These are phyloP conservation scores for Orientallactaga sibirica DNA, from an alignment of 2,797 vertebrate genomes.

Conservation along the genomic window DNA sequence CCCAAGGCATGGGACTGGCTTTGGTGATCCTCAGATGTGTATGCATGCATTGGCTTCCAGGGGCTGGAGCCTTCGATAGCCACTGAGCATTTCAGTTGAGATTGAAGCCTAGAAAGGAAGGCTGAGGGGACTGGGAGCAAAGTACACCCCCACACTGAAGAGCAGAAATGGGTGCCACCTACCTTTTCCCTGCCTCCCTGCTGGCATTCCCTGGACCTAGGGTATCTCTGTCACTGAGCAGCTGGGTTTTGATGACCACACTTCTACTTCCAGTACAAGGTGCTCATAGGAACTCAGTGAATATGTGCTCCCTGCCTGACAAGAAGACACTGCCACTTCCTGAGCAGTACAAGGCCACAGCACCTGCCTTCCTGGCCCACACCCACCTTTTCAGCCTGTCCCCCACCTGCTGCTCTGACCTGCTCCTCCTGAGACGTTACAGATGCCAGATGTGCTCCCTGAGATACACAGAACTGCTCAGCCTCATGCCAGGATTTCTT, in stretches of 20 bases:
- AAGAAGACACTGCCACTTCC: fast-evolving
- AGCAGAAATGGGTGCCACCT: not conserved
- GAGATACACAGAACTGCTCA: slow-evolving; percentile 71
- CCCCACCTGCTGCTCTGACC: slow-evolving; percentile 63
- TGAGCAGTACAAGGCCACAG: not conserved
- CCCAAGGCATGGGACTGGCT: too few species aligned
- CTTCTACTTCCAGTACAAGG: not conserved
- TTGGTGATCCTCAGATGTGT: not conserved
- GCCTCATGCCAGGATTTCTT: slow-evolving; percentile 69
- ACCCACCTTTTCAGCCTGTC: not conserved
- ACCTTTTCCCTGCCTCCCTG: not conserved
- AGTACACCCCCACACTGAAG: not conserved
- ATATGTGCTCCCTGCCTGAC: not conserved
- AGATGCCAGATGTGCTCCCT: slow-evolving; percentile 70
- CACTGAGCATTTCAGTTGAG: not conserved
- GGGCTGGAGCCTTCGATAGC: not conserved
- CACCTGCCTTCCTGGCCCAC: not conserved
- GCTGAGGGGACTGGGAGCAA: not conserved
- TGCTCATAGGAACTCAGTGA: not conserved
- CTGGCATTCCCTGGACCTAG: not conserved
- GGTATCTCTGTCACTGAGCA: not conserved
- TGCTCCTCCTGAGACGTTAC: slow-evolving; percentile 76
- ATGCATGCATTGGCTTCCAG: not conserved
- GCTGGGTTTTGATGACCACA: not conserved
- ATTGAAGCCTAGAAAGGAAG: not conserved